phyloP scores from a whole-genome alignment of 2,888 invertebrate genomes.

The Polyommatus icarus region DNA sequence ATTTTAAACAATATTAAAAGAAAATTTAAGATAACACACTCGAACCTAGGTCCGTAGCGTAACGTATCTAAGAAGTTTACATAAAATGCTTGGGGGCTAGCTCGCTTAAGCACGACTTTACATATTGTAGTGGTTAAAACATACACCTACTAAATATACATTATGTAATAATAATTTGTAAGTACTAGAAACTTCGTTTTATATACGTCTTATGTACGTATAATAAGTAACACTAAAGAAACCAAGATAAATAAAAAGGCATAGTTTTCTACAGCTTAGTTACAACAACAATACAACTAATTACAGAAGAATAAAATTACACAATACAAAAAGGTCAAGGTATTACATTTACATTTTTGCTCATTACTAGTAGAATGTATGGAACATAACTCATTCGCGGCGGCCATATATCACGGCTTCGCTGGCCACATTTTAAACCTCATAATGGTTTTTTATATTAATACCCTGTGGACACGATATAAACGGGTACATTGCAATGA shows the following conservation, averaged over 20 bases:
- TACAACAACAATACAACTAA: background rate
- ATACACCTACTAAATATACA: too few relatives aligned
- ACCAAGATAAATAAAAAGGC: background rate
- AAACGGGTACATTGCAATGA: conserved; percentile 47
- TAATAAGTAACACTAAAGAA: background rate
- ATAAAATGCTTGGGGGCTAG: too few relatives aligned
- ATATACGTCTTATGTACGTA: too few relatives aligned
- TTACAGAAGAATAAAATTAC: background rate
- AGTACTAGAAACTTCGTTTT: too few relatives aligned
- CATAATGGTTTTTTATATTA: conserved; percentile 68
- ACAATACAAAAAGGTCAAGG: conserved; percentile 23
- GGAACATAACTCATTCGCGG: conserved; percentile 52
- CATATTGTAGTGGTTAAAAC: too few relatives aligned
- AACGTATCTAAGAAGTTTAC: too few relatives aligned
- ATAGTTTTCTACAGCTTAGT: background rate
- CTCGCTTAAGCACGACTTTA: too few relatives aligned
- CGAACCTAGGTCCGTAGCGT: too few relatives aligned
- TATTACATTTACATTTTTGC: conserved; percentile 7
- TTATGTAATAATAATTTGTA: too few relatives aligned
- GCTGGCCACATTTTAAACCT: conserved; percentile 62
- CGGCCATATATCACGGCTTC: conserved; percentile 59
- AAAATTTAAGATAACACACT: too few relatives aligned
- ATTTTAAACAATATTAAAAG: too few relatives aligned
- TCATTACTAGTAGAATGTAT: conserved; percentile 1
- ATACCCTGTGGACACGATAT: conserved; percentile 62